Conservation (phyloP, 2,888 invertebrate genomes). For the Penaeus monodon region DNA sequence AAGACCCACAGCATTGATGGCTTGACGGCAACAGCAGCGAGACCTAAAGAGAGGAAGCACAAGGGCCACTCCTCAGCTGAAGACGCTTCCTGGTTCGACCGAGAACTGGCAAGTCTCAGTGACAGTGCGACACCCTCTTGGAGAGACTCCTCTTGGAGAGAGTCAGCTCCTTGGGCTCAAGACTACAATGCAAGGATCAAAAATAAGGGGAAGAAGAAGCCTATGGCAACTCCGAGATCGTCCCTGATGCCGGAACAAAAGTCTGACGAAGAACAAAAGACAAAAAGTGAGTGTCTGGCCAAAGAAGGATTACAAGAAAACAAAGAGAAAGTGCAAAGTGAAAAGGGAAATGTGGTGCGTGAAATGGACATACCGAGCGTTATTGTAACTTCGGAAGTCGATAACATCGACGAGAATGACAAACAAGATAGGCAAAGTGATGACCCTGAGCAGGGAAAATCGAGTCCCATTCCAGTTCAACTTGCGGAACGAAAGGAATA, state of each 20-base stretch:
- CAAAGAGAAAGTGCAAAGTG: not conserved
- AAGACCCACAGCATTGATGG: slow-evolving; percentile 1
- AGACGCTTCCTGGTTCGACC: not conserved
- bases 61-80: slow-evolving; percentile 13
- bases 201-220: slow-evolving; percentile 20
- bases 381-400: not conserved
- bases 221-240: too few relatives aligned
- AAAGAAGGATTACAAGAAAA: not conserved
- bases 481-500: not conserved
- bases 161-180: slow-evolving; percentile 14
- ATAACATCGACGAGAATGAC: not conserved
- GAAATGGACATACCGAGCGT: not conserved
- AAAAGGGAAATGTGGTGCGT: not conserved
- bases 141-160: slow-evolving; percentile 7
- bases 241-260: too few relatives aligned
- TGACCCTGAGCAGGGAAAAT: not conserved
- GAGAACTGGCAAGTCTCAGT: not conserved
- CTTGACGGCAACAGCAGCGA: not conserved
- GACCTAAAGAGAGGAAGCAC: not conserved
- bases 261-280: not conserved
- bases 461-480: too few relatives aligned
- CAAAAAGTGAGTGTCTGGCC: slow-evolving; percentile 12
- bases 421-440: not conserved
- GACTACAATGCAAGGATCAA: slow-evolving; percentile 10
- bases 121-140: not conserved